These are phyloP conservation scores for Artibeus jamaicensis DNA, from an alignment of 2,797 vertebrate species.

Conservation along the genomic window DNA sequence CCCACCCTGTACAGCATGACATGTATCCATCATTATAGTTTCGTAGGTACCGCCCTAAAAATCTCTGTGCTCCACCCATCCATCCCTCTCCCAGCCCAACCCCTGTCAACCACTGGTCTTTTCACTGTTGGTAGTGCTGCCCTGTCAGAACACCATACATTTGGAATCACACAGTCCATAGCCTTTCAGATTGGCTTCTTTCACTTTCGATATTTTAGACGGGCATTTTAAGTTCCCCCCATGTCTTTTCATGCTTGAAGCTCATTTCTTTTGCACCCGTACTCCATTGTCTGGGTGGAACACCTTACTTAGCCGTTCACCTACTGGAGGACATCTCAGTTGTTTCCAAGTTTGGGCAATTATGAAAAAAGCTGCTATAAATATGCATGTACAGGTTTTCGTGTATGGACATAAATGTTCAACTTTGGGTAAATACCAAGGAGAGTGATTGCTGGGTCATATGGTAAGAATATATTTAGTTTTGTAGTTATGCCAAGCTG, in stretches of 20 bases:
- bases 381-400: neutral
- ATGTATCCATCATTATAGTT: neutral
- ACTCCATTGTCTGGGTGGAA: neutral
- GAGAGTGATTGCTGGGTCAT: neutral
- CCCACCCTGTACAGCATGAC: neutral
- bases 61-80: neutral
- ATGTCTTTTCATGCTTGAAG: neutral
- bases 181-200: neutral
- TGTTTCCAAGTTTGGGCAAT: neutral
- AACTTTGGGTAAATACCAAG: neutral
- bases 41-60: neutral
- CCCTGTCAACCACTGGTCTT: neutral
- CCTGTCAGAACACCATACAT: neutral
- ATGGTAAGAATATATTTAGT: neutral
- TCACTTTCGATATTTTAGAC: neutral
- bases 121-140: neutral
- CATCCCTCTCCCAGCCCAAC: neutral
- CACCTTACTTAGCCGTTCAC: neutral
- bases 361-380: neutral
- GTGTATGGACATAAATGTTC: neutral
- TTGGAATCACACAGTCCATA: neutral
- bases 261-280: neutral
- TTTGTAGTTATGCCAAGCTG: neutral
- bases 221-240: neutral
- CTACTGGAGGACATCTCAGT: neutral